phyloP scores from a whole-genome alignment of 2,888 invertebrate genomes.

The Phrixothrix hirtus region DNA sequence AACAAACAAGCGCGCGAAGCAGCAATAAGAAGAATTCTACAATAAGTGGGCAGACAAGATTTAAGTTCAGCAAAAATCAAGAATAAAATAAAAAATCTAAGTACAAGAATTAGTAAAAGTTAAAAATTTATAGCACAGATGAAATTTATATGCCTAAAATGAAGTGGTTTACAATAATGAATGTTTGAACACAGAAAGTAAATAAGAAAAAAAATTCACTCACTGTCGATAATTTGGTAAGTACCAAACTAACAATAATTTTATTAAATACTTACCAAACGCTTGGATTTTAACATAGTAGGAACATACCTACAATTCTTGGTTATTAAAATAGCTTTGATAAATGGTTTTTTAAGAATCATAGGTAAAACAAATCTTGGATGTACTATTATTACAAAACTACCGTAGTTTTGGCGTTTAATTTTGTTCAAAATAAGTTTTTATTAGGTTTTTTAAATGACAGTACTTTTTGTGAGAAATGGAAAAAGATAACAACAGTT shows the following conservation, averaged over 20 bases:
- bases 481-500: too few relatives aligned
- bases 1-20: conserved; percentile 5
- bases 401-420: too few relatives aligned
- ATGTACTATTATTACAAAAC: too few relatives aligned
- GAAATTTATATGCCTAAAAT: too few relatives aligned
- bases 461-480: not conserved
- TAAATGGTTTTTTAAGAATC: too few relatives aligned
- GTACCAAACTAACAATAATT: too few relatives aligned
- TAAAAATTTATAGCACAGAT: not conserved
- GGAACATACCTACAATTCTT: too few relatives aligned
- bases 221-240: not conserved
- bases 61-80: not conserved
- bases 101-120: not conserved
- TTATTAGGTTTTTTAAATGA: not conserved
- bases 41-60: not conserved
- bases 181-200: not conserved
- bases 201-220: not conserved
- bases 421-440: too few relatives aligned
- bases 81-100: not conserved
- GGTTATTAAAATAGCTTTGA: too few relatives aligned
- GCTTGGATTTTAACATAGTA: too few relatives aligned
- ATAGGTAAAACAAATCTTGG: too few relatives aligned
- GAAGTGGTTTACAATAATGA: not conserved
- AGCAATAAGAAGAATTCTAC: not conserved
- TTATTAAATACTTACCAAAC: too few relatives aligned